Conservation (phyloP, 2,113 vertebrate genomes). For the Lasiurus borealis region DNA sequence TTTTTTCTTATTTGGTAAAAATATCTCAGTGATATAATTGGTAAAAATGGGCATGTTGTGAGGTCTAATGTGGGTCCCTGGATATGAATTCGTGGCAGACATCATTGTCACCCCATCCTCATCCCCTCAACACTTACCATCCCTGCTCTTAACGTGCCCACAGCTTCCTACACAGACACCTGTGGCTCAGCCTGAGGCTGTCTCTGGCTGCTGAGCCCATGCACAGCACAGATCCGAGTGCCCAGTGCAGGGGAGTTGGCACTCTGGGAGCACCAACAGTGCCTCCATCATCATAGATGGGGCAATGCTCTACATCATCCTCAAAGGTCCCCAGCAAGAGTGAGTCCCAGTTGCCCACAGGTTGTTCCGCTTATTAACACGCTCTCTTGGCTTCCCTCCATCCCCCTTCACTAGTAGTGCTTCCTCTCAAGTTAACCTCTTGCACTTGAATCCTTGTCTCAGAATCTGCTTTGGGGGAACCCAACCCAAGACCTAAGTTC, state of each 20-base stretch:
- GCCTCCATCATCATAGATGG: neutral
- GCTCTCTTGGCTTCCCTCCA: neutral
- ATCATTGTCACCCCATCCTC: fast-evolving
- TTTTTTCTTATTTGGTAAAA: constrained; percentile 38
- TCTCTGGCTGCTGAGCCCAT: neutral
- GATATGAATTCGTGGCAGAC: neutral
- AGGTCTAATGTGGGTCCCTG: neutral
- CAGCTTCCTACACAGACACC: fast-evolving
- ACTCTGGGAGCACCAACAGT: neutral
- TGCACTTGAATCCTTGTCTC: neutral
- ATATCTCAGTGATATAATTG: neutral
- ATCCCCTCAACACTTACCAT: fast-evolving
- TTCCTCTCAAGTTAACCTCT: neutral
- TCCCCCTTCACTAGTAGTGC: neutral
- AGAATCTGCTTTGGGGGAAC: neutral
- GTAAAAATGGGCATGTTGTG: neutral
- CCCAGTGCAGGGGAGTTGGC: too few species aligned
- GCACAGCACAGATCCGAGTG: fast-evolving
- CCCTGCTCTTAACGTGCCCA: fast-evolving
- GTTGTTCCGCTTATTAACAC: neutral
- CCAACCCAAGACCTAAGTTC: neutral
- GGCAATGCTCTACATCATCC: neutral
- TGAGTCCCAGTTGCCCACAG: neutral
- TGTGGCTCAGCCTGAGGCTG: neutral
- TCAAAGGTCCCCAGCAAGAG: neutral